Percentiles rank a stretch among this genome's conserved stretches.
Conservation (phyloP, 2,888 invertebrate genomes). For the Melinopterus prodromus region DNA sequence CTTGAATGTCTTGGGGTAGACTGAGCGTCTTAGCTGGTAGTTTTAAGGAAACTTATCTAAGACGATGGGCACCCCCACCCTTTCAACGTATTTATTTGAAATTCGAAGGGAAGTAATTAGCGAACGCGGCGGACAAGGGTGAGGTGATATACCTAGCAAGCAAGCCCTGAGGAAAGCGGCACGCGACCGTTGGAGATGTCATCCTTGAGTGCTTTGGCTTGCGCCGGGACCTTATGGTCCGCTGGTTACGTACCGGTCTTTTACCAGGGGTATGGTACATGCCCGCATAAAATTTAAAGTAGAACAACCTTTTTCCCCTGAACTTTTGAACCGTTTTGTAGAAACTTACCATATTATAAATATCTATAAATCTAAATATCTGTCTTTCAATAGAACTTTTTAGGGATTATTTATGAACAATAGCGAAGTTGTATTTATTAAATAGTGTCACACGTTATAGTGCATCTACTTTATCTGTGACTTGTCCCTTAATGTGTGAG, state of each 20-base stretch:
- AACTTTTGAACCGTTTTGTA: too few species aligned
- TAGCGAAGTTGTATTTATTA: too few species aligned
- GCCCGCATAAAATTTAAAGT: neutral
- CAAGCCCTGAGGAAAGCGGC: constrained; percentile 46
- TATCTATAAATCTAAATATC: too few species aligned
- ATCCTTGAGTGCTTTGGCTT: constrained; percentile 56
- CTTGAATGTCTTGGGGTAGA: neutral
- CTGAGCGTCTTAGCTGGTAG: constrained; percentile 31
- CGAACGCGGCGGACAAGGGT: constrained; percentile 5
- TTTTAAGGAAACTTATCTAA: constrained; percentile 34
- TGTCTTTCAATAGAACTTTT: too few species aligned
- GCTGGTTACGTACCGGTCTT: constrained; percentile 47
- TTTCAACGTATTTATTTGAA: constrained; percentile 50
- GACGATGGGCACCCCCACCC: constrained; percentile 47
- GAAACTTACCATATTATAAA: too few species aligned
- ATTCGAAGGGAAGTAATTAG: constrained; percentile 23
- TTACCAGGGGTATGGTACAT: neutral
- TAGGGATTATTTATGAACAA: too few species aligned
- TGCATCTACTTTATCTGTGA: too few species aligned
- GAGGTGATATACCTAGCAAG: constrained; percentile 19
- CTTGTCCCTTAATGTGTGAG: too few species aligned
- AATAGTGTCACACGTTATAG: too few species aligned
- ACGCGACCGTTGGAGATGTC: constrained; percentile 59
- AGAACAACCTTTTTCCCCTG: neutral
- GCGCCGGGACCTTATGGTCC: constrained; percentile 53